Evolutionary conservation across 1,140 invertebrate species (phyloP), one percentile per base, ranked within the genome.

Genomic region (Hypothenemus hampei): DNA sequence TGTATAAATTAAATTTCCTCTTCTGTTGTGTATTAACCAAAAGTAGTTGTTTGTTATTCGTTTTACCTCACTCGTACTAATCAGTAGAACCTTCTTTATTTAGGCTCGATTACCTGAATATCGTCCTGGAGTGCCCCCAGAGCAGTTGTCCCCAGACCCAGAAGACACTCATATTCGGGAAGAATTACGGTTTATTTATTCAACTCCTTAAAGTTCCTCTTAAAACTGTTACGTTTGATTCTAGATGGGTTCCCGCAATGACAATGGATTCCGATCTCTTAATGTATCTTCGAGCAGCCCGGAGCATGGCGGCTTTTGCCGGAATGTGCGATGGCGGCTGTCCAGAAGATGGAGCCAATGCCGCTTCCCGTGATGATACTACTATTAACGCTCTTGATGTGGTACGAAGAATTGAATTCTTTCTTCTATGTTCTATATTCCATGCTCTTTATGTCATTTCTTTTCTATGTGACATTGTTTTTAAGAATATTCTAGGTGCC

Each of bases 251-350:
- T 69, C 93, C 93, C 51, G 86, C 87, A 61, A 85, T 90, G 77
- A 85, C 92, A 50, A 80, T 89, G 65, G 94, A 97, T 77, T 84
- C 88, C 62, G 94, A 98, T 78, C 83, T 98, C 66, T 82, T 97
- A 68, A 97, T 97, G 92, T 98, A 95, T 76, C 82, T 98, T 65
- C 81, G 93, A 68, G 95, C 94, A 61, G 95, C 94, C 49, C 82
- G 95, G 61, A 97, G 89, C 35, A 92, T 93, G 87, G 89, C 89
- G 65, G 93, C 94, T 40, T 97, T 97, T 78, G 87, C 87, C 13
- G 69, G 93, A 64, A 97, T 97, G 91, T 97, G 94, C 83, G 93
- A 97, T 80, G 93, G 94, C 50, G 94, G 93, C 59, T 91, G 92
- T 57, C 89, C 91, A 10, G 93, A 97, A 73, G 95, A 98, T 77